Evolutionary conservation across 2,888 invertebrate genomes (phyloP).

Genomic region (Ariolimax columbianus): DNA sequence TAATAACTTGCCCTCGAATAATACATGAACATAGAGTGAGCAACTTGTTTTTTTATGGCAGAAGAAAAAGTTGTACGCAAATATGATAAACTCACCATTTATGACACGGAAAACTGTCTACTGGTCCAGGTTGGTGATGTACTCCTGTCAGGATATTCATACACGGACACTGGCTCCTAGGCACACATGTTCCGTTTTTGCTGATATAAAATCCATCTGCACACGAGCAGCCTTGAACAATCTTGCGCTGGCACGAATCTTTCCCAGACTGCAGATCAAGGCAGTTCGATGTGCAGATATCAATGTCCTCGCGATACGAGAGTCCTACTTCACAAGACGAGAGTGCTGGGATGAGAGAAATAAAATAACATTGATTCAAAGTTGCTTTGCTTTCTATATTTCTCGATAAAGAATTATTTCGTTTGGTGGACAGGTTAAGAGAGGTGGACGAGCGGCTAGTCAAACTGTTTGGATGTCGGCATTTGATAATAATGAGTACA

Average conservation of each 20-base stretch:
- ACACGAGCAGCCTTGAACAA: constrained; percentile 5
- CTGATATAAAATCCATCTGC: not conserved
- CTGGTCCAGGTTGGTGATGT: constrained; percentile 5
- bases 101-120: not conserved
- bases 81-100: constrained; percentile 38
- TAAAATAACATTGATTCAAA: not conserved
- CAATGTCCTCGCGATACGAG: constrained; percentile 1
- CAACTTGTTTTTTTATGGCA: too few species aligned
- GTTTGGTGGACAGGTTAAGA: too few species aligned
- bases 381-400: too few species aligned
- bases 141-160: not conserved
- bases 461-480: too few species aligned
- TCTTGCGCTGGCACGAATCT: not conserved
- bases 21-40: too few species aligned
- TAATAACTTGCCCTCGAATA: too few species aligned
- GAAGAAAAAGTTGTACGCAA: too few species aligned
- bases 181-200: constrained; percentile 13
- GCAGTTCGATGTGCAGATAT: constrained; percentile 17
- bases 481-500: too few species aligned
- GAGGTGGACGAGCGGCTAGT: too few species aligned
- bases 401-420: too few species aligned
- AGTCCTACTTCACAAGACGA: constrained; percentile 1
- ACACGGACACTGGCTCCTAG: constrained; percentile 22
- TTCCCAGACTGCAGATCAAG: not conserved
- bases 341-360: not conserved